A percentile compares a stretch with the other conserved stretches of the same genome.
Conservation (phyloP, 2,113 vertebrate species). For the Petromus typicus region DNA sequence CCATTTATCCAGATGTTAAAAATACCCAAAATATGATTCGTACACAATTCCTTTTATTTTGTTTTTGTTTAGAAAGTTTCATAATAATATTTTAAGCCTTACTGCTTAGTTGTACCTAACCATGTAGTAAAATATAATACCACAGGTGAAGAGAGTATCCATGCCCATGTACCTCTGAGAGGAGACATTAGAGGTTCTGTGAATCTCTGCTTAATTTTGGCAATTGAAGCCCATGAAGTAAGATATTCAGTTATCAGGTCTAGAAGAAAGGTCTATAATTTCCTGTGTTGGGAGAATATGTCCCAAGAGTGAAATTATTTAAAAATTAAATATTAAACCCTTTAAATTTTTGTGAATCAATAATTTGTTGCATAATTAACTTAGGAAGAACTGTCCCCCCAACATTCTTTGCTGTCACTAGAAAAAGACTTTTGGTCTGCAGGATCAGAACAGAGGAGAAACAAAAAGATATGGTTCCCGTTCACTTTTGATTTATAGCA, state of each 20-base stretch:
- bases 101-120: not conserved
- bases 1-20: not conserved
- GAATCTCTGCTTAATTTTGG: not conserved
- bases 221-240: not conserved
- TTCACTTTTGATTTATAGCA: not conserved
- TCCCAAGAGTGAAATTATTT: not conserved
- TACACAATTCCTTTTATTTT: not conserved
- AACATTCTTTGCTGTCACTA: not conserved
- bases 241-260: not conserved
- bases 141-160: not conserved
- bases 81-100: not conserved
- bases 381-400: not conserved
- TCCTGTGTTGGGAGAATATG: not conserved
- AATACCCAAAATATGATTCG: not conserved
- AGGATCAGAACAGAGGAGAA: not conserved
- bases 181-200: not conserved
- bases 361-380: not conserved
- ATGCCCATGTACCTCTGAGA: not conserved
- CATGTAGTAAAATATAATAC: not conserved
- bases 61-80: conserved; percentile 11
- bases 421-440: not conserved
- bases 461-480: not conserved
- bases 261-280: not conserved
- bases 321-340: not conserved
- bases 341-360: not conserved